Conservation (phyloP, 2,888 invertebrate species). For the Netelia fuscicornis region DNA sequence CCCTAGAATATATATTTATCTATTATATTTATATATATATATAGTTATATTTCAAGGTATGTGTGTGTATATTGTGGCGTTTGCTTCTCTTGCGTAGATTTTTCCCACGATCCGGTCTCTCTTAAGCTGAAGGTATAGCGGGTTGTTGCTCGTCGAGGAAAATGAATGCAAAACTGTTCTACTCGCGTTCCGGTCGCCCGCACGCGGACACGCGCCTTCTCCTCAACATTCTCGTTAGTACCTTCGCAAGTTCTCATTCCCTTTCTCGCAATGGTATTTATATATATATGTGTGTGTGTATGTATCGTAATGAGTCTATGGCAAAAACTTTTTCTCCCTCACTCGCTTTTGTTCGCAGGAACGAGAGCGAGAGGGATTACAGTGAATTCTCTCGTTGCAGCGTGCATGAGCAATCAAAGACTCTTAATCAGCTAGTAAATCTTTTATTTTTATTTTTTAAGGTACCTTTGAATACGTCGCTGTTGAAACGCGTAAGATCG, state of each 20-base stretch:
- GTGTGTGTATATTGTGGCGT: slow-evolving; percentile 11
- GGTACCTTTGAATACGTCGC: slow-evolving; percentile 91
- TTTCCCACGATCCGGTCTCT: slow-evolving; percentile 65
- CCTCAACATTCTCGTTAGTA: slow-evolving; percentile 45
- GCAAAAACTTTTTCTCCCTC: slow-evolving; percentile 28
- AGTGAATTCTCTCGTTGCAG: background rate
- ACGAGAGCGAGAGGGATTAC: slow-evolving; percentile 56
- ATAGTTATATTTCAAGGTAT: background rate
- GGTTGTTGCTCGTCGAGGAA: slow-evolving; percentile 32
- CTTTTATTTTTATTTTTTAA: slow-evolving; percentile 17
- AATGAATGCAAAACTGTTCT: slow-evolving; percentile 56
- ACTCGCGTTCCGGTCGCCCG: slow-evolving; percentile 63
- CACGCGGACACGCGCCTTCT: slow-evolving; percentile 47
- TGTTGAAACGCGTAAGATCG: slow-evolving; percentile 92
- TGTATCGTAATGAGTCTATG: background rate
- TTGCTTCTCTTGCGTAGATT: slow-evolving; percentile 61
- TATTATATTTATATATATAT: background rate
- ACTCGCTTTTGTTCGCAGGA: background rate
- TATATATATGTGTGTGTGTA: background rate
- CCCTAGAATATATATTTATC: too few relatives aligned
- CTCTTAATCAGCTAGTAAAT: slow-evolving; percentile 7
- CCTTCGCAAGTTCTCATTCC: slow-evolving; percentile 45
- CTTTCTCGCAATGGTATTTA: slow-evolving; percentile 42
- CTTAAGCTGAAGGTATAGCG: slow-evolving; percentile 46
- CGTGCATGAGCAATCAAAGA: slow-evolving; percentile 1